A percentile compares a stretch with the other conserved stretches of the same genome.
These are phyloP conservation scores for Saccostrea glomerata DNA, from an alignment of 1,140 invertebrate species.

Conservation along the genomic window DNA sequence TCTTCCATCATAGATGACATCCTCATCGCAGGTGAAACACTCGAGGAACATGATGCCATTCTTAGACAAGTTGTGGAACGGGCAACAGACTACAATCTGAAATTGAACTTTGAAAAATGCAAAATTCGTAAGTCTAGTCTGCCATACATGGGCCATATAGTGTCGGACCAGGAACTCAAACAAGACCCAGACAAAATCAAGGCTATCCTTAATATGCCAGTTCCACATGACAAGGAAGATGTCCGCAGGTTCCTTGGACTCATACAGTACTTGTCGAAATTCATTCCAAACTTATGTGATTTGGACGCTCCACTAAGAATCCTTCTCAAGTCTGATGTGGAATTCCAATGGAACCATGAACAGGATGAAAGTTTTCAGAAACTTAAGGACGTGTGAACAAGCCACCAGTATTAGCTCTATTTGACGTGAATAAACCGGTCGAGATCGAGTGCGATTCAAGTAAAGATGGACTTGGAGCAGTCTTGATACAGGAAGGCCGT, in stretches of 20 bases:
- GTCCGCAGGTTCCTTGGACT: slow-evolving; percentile 54
- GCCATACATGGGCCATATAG: slow-evolving; percentile 70
- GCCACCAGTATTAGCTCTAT: too few relatives aligned
- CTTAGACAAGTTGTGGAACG: slow-evolving; percentile 73
- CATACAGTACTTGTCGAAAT: slow-evolving; percentile 62
- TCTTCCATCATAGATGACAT: slow-evolving; percentile 76
- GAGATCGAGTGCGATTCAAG: slow-evolving; percentile 3
- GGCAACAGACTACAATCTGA: slow-evolving; percentile 68
- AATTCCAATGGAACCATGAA: slow-evolving; percentile 54
- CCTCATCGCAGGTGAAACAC: slow-evolving; percentile 47
- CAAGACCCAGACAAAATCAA: slow-evolving; percentile 73
- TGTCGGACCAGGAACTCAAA: slow-evolving; percentile 74
- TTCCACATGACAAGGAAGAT: slow-evolving; percentile 47
- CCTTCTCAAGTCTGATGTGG: slow-evolving; percentile 49
- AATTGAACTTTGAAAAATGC: slow-evolving; percentile 58
- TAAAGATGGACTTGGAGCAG: slow-evolving; percentile 39
- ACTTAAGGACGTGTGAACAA: not conserved
- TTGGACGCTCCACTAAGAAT: slow-evolving; percentile 52
- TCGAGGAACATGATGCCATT: slow-evolving; percentile 59
- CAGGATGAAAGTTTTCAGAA: slow-evolving; percentile 52
- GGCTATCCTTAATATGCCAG: slow-evolving; percentile 67
- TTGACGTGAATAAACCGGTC: too few relatives aligned
- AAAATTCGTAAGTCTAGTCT: slow-evolving; percentile 44
- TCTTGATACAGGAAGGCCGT: slow-evolving; percentile 62
- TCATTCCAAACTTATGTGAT: slow-evolving; percentile 57